Conservation (phyloP, 2,888 invertebrate species). For the Imbricaverruca yamaguchii region DNA sequence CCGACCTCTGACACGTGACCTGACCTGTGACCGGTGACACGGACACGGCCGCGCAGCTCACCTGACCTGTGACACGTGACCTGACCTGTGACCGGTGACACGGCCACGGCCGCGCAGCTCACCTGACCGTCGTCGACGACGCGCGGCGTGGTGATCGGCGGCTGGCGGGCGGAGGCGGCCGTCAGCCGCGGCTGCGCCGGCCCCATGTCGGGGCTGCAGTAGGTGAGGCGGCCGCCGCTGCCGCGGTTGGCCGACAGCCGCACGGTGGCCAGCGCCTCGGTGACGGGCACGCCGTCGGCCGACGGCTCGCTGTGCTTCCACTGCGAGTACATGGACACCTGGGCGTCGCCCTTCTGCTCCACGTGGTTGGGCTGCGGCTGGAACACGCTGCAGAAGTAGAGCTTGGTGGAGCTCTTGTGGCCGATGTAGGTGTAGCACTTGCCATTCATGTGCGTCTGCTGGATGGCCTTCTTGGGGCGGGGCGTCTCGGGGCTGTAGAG, state of each 20-base stretch:
- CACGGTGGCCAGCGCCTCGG: slow-evolving; percentile 3
- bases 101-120: neutral
- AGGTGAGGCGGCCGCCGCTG: neutral
- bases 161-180: too few relatives aligned
- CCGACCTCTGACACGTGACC: neutral
- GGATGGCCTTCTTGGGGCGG: slow-evolving; percentile 32
- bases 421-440: slow-evolving; percentile 33
- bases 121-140: neutral
- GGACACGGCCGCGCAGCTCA: too few relatives aligned
- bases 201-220: neutral
- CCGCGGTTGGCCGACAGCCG: neutral
- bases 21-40: neutral
- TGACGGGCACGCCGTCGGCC: slow-evolving; percentile 25
- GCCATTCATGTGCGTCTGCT: slow-evolving; percentile 32
- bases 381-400: slow-evolving; percentile 33
- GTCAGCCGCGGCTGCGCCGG: neutral
- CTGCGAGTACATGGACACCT: slow-evolving; percentile 34
- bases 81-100: neutral
- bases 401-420: slow-evolving; percentile 33
- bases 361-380: slow-evolving; percentile 33
- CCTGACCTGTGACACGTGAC: neutral
- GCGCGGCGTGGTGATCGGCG: too few relatives aligned
- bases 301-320: slow-evolving; percentile 32
- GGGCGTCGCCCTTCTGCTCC: slow-evolving; percentile 31
- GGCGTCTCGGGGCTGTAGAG: slow-evolving; percentile 32